A percentile compares a stretch with the other conserved stretches of the same genome.
phyloP scores from a whole-genome alignment of 2,888 invertebrate genomes.

The Argyra leucocephala region DNA sequence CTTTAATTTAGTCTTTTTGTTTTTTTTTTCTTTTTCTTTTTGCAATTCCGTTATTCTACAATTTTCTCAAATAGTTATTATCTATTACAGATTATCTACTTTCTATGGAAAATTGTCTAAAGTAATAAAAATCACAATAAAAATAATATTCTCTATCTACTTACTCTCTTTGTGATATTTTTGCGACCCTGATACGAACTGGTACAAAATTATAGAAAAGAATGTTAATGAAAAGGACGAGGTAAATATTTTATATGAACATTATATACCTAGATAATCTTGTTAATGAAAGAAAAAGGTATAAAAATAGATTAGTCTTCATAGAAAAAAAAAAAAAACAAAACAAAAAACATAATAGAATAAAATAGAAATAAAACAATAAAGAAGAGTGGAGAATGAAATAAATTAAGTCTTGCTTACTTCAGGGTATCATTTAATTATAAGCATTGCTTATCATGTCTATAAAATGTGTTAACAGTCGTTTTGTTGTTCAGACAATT shows the following conservation, averaged over 20 bases:
- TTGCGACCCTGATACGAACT: too few species aligned
- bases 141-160: too few species aligned
- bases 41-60: too few species aligned
- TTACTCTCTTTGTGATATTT: too few species aligned
- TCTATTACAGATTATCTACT: background rate
- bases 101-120: background rate
- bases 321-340: background rate
- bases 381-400: background rate
- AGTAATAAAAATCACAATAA: too few species aligned
- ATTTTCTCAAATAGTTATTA: background rate
- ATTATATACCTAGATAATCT: background rate
- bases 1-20: too few species aligned
- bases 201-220: background rate
- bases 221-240: background rate
- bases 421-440: too few species aligned
- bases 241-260: background rate
- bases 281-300: background rate
- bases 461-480: too few species aligned
- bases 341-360: background rate
- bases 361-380: background rate
- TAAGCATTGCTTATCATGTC: too few species aligned
- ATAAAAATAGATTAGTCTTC: background rate
- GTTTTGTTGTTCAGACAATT: too few species aligned
- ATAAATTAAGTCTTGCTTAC: too few species aligned
- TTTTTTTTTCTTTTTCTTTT: too few species aligned